Evolutionary conservation across 1,140 invertebrate species (phyloP), one percentile per base, ranked within the genome.

Genomic region (Radopholus similis): DNA sequence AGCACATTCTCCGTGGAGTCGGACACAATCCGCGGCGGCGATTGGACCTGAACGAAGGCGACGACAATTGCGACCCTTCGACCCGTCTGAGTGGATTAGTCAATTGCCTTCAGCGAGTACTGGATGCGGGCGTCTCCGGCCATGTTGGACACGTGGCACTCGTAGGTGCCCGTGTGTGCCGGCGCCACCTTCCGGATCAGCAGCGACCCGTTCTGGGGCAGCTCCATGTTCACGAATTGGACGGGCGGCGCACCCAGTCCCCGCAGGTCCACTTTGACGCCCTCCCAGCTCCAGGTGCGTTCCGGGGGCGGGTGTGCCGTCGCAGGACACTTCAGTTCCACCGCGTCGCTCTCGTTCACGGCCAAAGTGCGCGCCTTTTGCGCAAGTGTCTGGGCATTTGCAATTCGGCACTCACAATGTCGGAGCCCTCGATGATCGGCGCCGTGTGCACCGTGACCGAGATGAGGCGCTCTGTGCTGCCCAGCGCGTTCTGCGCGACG

Each of bases 231-330:
- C n/a, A 35, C 30, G 26, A 63, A 65, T 26, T 4, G 51, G 11
- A 21, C 9, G 44, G 44, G 26, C 18, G 44, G 44, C 9, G 58
- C 23, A 18, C 9, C 60, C 32, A 42, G 9, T n/a, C 23, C 37
- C 15, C 30, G 37, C 4, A 15, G 49, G 38, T 53, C 32, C 13
- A 74, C 49, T 44, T 21, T 4, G 8, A 32, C 67, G 38, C 74
- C 77, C 49, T 82, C 78, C 51, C 79, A 82, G 21, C 37, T 75
- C 78, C 78, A 80, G 4, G 55, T 51, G 32, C 78, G 53, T 9
- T 67, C 40, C n/a, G 78, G 78, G 15, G 78, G 78, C 15, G 78
- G 78, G 44, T 56, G 66, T 32, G 78, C 77, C 13, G 57, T 44
- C 5, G 78, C 78, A 5, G 79, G 79, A 58, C 78, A 80, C 21